Conservation (phyloP, 2,888 invertebrate species). For the Adelphocoris suturalis region DNA sequence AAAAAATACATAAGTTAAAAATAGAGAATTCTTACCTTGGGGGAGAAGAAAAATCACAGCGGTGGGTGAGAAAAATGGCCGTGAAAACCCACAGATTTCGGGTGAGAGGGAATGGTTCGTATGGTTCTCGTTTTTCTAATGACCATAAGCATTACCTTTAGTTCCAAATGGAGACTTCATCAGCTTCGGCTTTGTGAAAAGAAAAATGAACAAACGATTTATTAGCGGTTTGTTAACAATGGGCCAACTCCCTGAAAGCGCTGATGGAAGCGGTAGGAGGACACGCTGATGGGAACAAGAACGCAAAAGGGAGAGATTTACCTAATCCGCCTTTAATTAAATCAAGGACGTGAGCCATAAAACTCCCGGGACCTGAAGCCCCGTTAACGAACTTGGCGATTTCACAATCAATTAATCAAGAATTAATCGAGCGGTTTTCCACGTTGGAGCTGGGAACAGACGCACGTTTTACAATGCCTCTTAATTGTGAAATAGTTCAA, state of each 20-base stretch:
- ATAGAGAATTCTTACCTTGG: too few species aligned
- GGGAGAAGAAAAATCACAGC: too few species aligned
- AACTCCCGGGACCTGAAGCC: slow-evolving; percentile 33
- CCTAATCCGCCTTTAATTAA: slow-evolving; percentile 58
- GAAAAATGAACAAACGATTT: too few species aligned
- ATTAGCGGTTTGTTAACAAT: too few species aligned
- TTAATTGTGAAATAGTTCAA: slow-evolving; percentile 23
- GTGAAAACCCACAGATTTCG: too few species aligned
- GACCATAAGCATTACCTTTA: too few species aligned
- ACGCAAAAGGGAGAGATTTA: slow-evolving; percentile 42
- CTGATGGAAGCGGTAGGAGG: neutral
- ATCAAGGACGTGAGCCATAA: slow-evolving; percentile 47
- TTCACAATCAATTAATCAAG: slow-evolving; percentile 63
- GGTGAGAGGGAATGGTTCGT: too few species aligned
- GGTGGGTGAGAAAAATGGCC: too few species aligned
- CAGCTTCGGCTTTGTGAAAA: too few species aligned
- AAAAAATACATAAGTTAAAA: too few species aligned
- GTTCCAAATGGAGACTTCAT: too few species aligned
- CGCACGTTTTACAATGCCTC: slow-evolving; percentile 47
- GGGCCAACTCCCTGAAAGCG: neutral
- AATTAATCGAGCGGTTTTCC: slow-evolving; percentile 49
- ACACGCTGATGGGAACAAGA: slow-evolving; percentile 17
- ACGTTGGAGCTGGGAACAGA: slow-evolving; percentile 44
- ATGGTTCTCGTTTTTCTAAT: too few species aligned
- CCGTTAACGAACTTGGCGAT: slow-evolving; percentile 49